These are phyloP conservation scores for Psammodynastes pulverulentus DNA, from an alignment of 2,113 vertebrate genomes.

Conservation along the genomic window DNA sequence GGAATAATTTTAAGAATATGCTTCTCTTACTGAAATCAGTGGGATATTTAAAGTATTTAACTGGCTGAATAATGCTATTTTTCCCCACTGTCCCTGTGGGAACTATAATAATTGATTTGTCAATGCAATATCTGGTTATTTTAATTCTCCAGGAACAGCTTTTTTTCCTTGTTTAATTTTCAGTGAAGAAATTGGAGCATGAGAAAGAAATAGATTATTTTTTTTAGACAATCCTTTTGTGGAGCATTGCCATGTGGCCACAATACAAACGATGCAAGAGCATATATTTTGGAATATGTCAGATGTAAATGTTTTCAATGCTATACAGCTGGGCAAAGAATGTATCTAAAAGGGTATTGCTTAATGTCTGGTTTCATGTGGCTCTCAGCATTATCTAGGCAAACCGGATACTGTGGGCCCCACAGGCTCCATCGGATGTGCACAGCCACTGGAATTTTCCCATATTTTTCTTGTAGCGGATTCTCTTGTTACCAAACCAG, in stretches of 20 bases:
- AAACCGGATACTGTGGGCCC: not conserved
- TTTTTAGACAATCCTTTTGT: slow-evolving; percentile 12
- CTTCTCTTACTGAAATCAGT: not conserved
- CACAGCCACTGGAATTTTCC: not conserved
- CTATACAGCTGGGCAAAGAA: not conserved
- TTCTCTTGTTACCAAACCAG: too few species aligned
- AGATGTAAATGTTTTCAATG: not conserved
- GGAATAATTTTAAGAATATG: not conserved
- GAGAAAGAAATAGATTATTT: slow-evolving; percentile 6
- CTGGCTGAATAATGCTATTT: not conserved
- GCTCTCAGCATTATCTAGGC: not conserved
- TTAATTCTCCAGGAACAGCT: not conserved
- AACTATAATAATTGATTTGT: not conserved
- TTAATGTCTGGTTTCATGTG: not conserved
- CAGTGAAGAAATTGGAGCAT: not conserved
- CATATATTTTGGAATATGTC: not conserved
- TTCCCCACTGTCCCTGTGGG: slow-evolving; percentile 1
- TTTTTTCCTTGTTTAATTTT: not conserved
- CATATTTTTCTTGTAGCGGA: too few species aligned
- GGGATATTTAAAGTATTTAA: not conserved
- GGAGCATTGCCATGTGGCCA: slow-evolving; percentile 9
- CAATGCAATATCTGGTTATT: not conserved
- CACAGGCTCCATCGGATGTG: not conserved
- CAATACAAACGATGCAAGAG: not conserved
- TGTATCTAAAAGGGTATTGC: not conserved